These are phyloP conservation scores for Thecocarcelia acutangulata DNA, from an alignment of 2,888 invertebrate species.

Conservation along the genomic window DNA sequence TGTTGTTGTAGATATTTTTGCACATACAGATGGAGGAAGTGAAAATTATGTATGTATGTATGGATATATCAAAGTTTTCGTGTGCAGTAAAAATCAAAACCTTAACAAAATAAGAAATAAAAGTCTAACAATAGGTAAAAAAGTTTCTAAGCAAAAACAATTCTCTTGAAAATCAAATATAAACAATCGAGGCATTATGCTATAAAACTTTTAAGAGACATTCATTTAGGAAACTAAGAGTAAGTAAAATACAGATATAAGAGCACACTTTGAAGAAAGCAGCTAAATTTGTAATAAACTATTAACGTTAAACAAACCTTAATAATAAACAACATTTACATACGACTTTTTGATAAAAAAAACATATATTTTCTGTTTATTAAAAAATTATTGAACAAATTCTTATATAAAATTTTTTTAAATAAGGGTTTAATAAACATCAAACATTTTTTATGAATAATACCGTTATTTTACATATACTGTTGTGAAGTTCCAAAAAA, in stretches of 20 bases:
- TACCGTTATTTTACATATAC: too few species aligned
- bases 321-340: too few species aligned
- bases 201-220: background rate
- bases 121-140: background rate
- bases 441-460: too few species aligned
- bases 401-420: too few species aligned
- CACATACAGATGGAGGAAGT: conserved; percentile 38
- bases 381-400: too few species aligned
- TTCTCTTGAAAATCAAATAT: conserved; percentile 25
- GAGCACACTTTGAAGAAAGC: background rate
- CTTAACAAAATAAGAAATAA: background rate
- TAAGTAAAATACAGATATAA: background rate
- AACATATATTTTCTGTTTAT: too few species aligned
- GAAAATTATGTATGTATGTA: background rate
- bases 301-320: too few species aligned
- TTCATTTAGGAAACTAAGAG: background rate
- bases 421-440: too few species aligned
- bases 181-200: background rate
- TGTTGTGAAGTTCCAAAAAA: too few species aligned
- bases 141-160: background rate
- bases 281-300: background rate
- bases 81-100: background rate
- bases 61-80: background rate
- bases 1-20: conserved; percentile 46
- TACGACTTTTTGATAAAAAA: too few species aligned